phyloP scores from a whole-genome alignment of 2,888 invertebrate species.

The Nezara viridula region DNA sequence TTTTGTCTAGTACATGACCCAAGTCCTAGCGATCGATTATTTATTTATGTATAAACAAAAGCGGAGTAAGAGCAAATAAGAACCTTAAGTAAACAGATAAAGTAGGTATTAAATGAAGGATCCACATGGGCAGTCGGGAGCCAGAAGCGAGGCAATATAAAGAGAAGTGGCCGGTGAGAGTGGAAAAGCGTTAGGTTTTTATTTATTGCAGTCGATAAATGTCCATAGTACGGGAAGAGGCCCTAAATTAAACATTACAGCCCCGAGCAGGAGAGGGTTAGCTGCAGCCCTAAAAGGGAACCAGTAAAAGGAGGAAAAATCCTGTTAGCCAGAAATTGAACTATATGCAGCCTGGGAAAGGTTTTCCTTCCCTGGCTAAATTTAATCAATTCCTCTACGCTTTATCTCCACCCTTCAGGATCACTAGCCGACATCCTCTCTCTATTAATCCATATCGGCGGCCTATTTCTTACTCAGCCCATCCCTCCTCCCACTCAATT shows the following conservation, averaged over 20 bases:
- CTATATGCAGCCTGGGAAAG: slow-evolving; percentile 16
- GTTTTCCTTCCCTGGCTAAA: background rate
- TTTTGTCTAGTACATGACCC: too few relatives aligned
- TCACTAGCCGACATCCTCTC: slow-evolving; percentile 17
- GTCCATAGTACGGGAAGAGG: slow-evolving; percentile 26
- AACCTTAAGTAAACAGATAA: background rate
- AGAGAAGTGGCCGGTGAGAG: slow-evolving; percentile 35
- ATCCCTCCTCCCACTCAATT: background rate
- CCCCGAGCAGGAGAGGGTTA: slow-evolving; percentile 1
- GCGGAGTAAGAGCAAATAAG: background rate
- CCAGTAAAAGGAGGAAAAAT: slow-evolving; percentile 44
- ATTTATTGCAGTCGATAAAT: slow-evolving; percentile 48
- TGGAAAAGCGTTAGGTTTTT: slow-evolving; percentile 51
- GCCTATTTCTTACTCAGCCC: background rate
- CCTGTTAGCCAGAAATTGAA: slow-evolving; percentile 44
- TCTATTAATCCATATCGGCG: slow-evolving; percentile 25
- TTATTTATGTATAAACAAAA: too few relatives aligned
- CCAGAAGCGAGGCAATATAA: slow-evolving; percentile 25
- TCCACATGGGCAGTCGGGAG: background rate
- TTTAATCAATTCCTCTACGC: slow-evolving; percentile 34
- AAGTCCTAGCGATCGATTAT: too few relatives aligned
- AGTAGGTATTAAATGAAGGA: background rate
- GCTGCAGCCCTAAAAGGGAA: slow-evolving; percentile 48
- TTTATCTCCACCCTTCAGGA: slow-evolving; percentile 28
- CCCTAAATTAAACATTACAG: slow-evolving; percentile 45